phyloP scores from a whole-genome alignment of 2,113 vertebrate genomes.

The Pampusana beccarii region DNA sequence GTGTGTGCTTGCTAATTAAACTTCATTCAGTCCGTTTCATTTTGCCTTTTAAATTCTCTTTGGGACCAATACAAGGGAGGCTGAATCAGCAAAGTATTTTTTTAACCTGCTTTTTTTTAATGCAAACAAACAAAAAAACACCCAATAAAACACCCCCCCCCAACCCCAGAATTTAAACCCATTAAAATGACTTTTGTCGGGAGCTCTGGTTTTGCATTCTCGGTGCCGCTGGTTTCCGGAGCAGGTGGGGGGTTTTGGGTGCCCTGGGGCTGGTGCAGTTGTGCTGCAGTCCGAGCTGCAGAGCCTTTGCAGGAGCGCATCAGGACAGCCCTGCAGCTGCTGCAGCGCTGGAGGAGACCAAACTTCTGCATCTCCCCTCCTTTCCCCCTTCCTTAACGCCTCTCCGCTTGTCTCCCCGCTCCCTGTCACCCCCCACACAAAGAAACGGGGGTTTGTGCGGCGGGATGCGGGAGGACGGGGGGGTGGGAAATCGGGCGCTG shows the following conservation, averaged over 20 bases:
- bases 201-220: fast-evolving
- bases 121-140: not conserved
- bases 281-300: slow-evolving; percentile 75
- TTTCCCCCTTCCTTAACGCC: no score
- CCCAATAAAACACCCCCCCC: not conserved
- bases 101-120: not conserved
- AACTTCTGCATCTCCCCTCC: not conserved
- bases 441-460: not conserved
- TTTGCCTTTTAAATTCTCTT: slow-evolving; percentile 18
- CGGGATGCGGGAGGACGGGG: not conserved
- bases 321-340: not conserved
- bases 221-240: not conserved
- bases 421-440: not conserved
- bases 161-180: not conserved
- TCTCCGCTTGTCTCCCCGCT: not conserved
- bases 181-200: fast-evolving
- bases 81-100: slow-evolving; percentile 11
- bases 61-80: not conserved
- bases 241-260: not conserved
- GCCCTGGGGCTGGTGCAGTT: slow-evolving; percentile 70
- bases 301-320: slow-evolving; percentile 59
- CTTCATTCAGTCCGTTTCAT: not conserved
- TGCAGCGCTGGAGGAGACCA: not conserved
- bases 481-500: slow-evolving; percentile 63
- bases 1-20: slow-evolving; percentile 30